Evolutionary conservation across 2,888 invertebrate species (phyloP).

Genomic region (Hypomecis punctinalis): DNA sequence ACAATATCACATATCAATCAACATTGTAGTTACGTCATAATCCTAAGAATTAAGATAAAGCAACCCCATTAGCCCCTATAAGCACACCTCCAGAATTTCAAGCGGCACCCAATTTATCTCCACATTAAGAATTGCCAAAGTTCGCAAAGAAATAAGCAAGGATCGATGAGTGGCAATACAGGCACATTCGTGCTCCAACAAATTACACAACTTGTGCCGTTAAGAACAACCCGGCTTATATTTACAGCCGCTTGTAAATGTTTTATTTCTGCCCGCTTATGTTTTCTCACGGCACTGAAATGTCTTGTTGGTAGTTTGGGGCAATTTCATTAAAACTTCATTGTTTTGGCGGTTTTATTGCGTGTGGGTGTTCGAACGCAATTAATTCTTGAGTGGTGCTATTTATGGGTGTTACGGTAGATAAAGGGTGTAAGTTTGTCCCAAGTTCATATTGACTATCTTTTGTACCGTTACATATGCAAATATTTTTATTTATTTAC

Average conservation of each 20-base stretch:
- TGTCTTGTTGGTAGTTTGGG: constrained; percentile 20
- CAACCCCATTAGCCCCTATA: too few species aligned
- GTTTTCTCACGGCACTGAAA: constrained; percentile 23
- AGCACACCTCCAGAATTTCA: constrained; percentile 1
- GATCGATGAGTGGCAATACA: constrained; percentile 41
- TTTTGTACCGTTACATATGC: too few species aligned
- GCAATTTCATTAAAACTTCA: constrained; percentile 30
- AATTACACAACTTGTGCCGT: constrained; percentile 46
- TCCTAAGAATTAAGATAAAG: too few species aligned
- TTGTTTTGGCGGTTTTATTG: constrained; percentile 18
- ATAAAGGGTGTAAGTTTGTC: too few species aligned
- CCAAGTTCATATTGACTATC: too few species aligned
- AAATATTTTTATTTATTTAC: too few species aligned
- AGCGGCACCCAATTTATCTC: constrained; percentile 21
- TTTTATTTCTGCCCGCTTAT: constrained; percentile 40
- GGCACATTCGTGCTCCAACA: constrained; percentile 43
- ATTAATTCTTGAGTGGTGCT: background rate
- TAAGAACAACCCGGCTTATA: constrained; percentile 43
- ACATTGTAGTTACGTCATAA: too few species aligned
- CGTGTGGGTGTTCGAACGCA: constrained; percentile 2
- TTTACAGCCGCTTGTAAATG: constrained; percentile 46
- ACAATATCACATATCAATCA: too few species aligned
- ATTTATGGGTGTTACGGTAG: background rate
- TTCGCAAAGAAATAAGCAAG: constrained; percentile 37
- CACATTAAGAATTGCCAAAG: constrained; percentile 31